Evolutionary conservation across 2,888 invertebrate species (phyloP).

Genomic region (Apotomis capreana): DNA sequence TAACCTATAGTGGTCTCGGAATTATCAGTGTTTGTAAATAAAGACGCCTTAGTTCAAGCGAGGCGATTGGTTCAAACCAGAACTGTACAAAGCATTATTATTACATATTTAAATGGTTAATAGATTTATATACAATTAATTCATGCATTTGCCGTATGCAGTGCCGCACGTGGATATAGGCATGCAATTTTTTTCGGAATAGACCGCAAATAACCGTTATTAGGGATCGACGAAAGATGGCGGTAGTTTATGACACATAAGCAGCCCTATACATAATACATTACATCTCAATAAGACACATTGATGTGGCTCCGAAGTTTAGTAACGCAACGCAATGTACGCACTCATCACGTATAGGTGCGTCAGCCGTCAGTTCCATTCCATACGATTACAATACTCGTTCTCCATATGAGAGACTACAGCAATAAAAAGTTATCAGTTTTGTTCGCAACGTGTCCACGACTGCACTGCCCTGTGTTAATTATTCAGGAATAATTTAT

Average conservation of each 20-base stretch:
- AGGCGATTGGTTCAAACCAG: neutral
- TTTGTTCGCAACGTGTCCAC: slow-evolving; percentile 48
- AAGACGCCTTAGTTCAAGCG: slow-evolving; percentile 11
- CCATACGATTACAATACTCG: neutral
- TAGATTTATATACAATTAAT: neutral
- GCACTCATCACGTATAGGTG: neutral
- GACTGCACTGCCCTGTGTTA: slow-evolving; percentile 44
- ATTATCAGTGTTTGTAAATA: slow-evolving; percentile 28
- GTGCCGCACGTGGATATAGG: neutral
- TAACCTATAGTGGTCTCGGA: slow-evolving; percentile 25
- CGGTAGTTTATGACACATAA: neutral
- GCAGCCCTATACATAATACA: neutral
- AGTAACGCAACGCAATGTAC: slow-evolving; percentile 13
- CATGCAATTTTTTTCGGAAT: too few species aligned
- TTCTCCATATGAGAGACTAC: slow-evolving; percentile 26
- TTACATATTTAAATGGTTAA: neutral
- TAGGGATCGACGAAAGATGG: too few species aligned
- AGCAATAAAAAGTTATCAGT: slow-evolving; percentile 56
- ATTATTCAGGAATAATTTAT: slow-evolving; percentile 41
- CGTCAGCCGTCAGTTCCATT: slow-evolving; percentile 10
- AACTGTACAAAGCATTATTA: neutral
- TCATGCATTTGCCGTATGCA: neutral
- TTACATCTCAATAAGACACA: slow-evolving; percentile 12
- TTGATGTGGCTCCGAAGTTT: neutral
- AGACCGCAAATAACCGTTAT: too few species aligned